Base-by-base conservation (phyloP, 2,888 invertebrate species). In the Melanargia galathea region DNA sequence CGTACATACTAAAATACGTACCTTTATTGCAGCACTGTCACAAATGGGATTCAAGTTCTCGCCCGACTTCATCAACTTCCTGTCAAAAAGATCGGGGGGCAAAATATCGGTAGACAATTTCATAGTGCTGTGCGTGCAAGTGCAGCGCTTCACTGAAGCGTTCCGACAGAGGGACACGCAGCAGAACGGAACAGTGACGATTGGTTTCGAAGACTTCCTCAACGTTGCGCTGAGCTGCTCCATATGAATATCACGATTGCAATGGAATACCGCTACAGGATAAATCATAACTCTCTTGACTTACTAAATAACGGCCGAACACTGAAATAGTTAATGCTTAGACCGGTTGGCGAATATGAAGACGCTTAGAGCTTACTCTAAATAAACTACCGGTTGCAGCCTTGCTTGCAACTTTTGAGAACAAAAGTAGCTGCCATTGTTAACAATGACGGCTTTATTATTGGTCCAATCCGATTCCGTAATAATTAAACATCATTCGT, bases 201-300 rank as follows among this genome's bases (percentile, higher is more conserved):
- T 98, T 77, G 94, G 92, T 26, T 98, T 98, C 79, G 98, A 98
- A 91, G 98, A 98, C 78, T 98, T 98, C 77, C 90, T 99, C 52
- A 93, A 93, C 66, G 93, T 98, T 72, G 96, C 97, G 35, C 93
- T 98, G 49, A 95, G 93, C 75, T 95, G 95, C 81, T 94, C 95
- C 60, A 83, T 93, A 70, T 93, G 78, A 79, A 67, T 18, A 51
- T 4, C 10, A 30, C 16, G 2, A 30, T 30, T 5, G 30, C 11
- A 10, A 30, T 22, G 7, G 5, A 24, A 48, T 43, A 43, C 43
- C 8, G 43, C 18, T 43, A 43, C 43, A 4, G 13, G 38, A 38
- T 11, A 8, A 8, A 43, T 13, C 43, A 18, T 18, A 18, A 43
- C 8, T 16, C 18, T 43, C 43, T 18, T 43, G 43, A 18, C 13